Base-by-base conservation (phyloP, 2,113 vertebrate genomes). In the Pseudopodoces humilis region DNA sequence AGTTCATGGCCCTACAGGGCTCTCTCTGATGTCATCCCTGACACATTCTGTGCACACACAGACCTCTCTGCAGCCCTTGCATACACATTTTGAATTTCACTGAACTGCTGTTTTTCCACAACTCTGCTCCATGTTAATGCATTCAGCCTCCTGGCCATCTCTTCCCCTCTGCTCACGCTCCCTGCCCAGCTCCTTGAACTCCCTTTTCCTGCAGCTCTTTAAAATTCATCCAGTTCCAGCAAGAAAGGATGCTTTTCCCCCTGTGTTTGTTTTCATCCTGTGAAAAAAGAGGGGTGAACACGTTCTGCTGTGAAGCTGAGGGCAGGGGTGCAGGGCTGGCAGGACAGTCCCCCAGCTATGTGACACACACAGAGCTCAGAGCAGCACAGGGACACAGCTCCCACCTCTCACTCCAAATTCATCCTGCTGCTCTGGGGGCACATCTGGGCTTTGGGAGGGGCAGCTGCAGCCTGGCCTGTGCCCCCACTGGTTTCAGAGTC, bases 171-270 rank as follows among this genome's bases (percentile, higher is more conserved):
- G 44, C 65, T 43, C 58, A 28, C 1, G 0, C 21, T 79, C 78
- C 39, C 44, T 85, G 78, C n/a, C 78, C 84, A 83, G 1, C 35
- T 84, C 49, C 77, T 79, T 89, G n/a, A 81, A 69, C 70, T 90
- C 77, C 53, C 11, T 92, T 90, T 93, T 70, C 68, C 60, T 69
- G 63, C 10, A 92, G 74, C 78, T 91, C 49, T 82, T 92, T 88
- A 81, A 90, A 90, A 86, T 83, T 63, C 79, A 24, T 67, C 63
- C 24, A 50, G 50, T 33, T 95, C n/a, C 84, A 72, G 20, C 23
- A 78, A 68, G 37, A 77, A 85, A 85, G 44, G 53, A 44, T 33
- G 20, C 6, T 76, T 78, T 35, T 0, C 8, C 37, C 37, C 21
- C 35, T 20, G 25, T 1, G 7, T 41, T 83, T 44, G 13, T 17